phyloP scores from a whole-genome alignment of 2,888 invertebrate species.

The Drosophila mercatorum region DNA sequence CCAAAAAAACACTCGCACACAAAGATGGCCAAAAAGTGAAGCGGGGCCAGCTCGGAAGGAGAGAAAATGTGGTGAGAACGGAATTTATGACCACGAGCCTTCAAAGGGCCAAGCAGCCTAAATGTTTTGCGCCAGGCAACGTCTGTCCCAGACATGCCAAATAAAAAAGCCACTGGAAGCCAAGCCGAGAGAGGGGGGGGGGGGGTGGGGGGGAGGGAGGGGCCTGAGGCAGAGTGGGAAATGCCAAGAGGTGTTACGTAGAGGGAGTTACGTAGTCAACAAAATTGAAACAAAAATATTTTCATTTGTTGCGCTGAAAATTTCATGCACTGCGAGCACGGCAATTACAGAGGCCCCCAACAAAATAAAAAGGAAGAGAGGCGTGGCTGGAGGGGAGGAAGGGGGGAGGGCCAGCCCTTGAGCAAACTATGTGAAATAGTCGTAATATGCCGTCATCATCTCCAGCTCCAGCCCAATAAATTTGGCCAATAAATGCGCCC shows the following conservation, averaged over 20 bases:
- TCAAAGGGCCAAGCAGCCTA: slow-evolving; percentile 75
- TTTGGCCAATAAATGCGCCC: slow-evolving; percentile 54
- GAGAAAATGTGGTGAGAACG: slow-evolving; percentile 79
- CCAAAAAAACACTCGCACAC: slow-evolving; percentile 31
- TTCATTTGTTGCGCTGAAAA: slow-evolving; percentile 75
- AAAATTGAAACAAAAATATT: slow-evolving; percentile 43
- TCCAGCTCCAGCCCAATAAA: slow-evolving; percentile 43
- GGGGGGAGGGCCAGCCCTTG: slow-evolving; percentile 10
- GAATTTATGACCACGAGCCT: slow-evolving; percentile 81
- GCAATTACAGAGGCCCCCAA: slow-evolving; percentile 63
- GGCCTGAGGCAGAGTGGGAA: background rate
- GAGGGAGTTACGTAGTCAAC: slow-evolving; percentile 14
- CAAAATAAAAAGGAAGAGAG: background rate
- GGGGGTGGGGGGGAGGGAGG: background rate
- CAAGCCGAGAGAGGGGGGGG: slow-evolving; percentile 24
- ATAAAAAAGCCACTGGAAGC: slow-evolving; percentile 45
- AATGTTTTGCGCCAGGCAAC: slow-evolving; percentile 53
- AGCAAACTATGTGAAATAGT: slow-evolving; percentile 52
- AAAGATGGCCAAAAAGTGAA: slow-evolving; percentile 14
- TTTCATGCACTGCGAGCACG: slow-evolving; percentile 65
- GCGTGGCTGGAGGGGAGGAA: background rate
- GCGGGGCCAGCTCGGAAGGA: slow-evolving; percentile 5
- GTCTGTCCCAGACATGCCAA: slow-evolving; percentile 46
- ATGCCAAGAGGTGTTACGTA: slow-evolving; percentile 12
- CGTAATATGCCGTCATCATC: slow-evolving; percentile 56